Evolutionary conservation across 2,113 vertebrate genomes (phyloP), one percentile per base, ranked within the genome.

Genomic region (Neoarius graeffei): DNA sequence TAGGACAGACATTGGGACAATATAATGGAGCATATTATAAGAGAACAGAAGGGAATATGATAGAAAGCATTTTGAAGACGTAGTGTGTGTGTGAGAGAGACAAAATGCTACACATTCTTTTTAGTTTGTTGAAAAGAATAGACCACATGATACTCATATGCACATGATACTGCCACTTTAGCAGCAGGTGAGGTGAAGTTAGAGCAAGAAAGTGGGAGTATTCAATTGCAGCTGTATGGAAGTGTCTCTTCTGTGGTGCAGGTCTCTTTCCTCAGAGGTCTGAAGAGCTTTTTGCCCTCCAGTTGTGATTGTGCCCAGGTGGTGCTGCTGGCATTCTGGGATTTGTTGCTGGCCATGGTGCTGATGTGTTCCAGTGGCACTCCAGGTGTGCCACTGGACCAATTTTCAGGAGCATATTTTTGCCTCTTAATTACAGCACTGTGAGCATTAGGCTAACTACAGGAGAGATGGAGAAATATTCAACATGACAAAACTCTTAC

Each of bases 281-380:
- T 81, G 17, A 59, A 17, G 52, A 79, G 13, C 76, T 79, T 8
- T 9, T 56, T 79, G 54, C 3, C 25, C 50, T 35, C 5, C 11
- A 35, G 81, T 11, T 59, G 11, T 3, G 59, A 83, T 83, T 64
- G 59, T 83, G 81, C 10, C 81, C 81, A 48, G 59, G 27, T 74
- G 71, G 35, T 48, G 27, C 13, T n/a, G 11, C 25, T n/a, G 74
- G 74, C 48, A 57, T 76, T 11, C 19, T 50, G 19, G 71, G 25
- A 27, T 27, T 60, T 35, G 81, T 62, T 5, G 35, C 81, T 82
- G 81, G 59, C 81, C 81, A 48, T 82, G 57, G 81, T 82, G 81
- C 81, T 82, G 81, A 82, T 82, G 23, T 62, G 20, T 25, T 83
- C 59, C 52, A 56, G 23, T 15, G 76, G 76, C 10, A 9, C 73